A percentile compares a stretch with the other conserved stretches of the same genome.
Conservation (phyloP, 2,113 vertebrate species). For the Apodemus speciosus region DNA sequence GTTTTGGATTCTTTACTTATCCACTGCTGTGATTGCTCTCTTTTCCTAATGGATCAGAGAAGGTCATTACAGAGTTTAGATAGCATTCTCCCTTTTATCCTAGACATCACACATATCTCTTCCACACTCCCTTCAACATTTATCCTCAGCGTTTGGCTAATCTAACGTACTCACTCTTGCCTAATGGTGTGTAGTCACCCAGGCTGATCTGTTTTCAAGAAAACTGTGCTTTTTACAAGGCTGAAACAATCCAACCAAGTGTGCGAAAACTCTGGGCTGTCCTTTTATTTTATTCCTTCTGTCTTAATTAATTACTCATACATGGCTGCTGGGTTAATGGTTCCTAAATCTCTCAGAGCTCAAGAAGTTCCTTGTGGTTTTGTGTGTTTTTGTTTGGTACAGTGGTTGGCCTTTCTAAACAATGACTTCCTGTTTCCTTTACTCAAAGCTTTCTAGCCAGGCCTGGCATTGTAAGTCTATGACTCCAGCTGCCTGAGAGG, state of each 20-base stretch:
- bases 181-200: not conserved
- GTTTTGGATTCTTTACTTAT: not conserved
- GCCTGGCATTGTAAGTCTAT: not conserved
- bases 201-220: constrained; percentile 10
- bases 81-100: not conserved
- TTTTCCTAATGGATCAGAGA: not conserved
- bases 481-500: not conserved
- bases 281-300: not conserved
- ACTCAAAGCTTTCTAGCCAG: not conserved
- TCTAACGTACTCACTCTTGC: not conserved
- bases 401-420: not conserved
- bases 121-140: not conserved
- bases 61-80: not conserved
- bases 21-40: not conserved
- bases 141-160: not conserved
- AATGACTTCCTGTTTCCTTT: not conserved
- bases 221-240: not conserved
- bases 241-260: not conserved
- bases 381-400: not conserved
- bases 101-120: constrained; percentile 24
- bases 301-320: not conserved
- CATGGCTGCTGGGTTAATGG: not conserved
- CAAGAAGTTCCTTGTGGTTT: not conserved
- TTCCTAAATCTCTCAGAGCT: not conserved
- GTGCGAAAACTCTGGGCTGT: not conserved